Conservation (phyloP, 2,888 invertebrate species). For the Lamellibrachia satsuma region DNA sequence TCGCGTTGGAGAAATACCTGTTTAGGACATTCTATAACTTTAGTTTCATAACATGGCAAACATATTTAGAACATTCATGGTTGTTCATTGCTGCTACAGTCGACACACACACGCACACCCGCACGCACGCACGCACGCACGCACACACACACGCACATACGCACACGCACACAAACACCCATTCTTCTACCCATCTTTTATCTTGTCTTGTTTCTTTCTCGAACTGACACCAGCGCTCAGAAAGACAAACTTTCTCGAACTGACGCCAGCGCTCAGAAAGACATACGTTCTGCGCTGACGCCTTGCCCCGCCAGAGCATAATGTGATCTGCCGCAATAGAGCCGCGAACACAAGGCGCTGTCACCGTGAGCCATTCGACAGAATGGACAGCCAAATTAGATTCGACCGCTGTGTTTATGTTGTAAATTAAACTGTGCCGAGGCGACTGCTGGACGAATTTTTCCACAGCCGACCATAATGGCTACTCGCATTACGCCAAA, state of each 20-base stretch:
- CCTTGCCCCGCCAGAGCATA: background rate
- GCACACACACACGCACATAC: too few species aligned
- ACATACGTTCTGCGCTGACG: background rate
- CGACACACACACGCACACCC: too few species aligned
- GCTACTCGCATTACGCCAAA: background rate
- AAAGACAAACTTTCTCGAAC: background rate
- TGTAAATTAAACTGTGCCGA: background rate
- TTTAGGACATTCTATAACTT: too few species aligned
- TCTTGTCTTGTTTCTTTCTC: background rate
- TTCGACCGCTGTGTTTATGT: background rate
- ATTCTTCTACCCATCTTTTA: background rate
- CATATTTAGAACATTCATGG: too few species aligned
- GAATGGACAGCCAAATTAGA: conserved; percentile 5
- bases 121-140: too few species aligned
- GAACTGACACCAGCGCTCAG: background rate
- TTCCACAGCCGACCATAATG: background rate
- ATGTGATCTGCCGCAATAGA: background rate
- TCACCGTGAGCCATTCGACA: background rate
- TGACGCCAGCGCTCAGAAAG: background rate
- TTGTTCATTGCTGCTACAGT: too few species aligned
- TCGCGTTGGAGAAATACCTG: too few species aligned
- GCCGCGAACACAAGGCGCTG: background rate
- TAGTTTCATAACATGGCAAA: too few species aligned
- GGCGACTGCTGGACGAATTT: background rate
- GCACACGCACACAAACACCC: background rate